Evolutionary conservation across 2,113 vertebrate genomes (phyloP), one percentile per base, ranked within the genome.

Genomic region (Gobio gobio): DNA sequence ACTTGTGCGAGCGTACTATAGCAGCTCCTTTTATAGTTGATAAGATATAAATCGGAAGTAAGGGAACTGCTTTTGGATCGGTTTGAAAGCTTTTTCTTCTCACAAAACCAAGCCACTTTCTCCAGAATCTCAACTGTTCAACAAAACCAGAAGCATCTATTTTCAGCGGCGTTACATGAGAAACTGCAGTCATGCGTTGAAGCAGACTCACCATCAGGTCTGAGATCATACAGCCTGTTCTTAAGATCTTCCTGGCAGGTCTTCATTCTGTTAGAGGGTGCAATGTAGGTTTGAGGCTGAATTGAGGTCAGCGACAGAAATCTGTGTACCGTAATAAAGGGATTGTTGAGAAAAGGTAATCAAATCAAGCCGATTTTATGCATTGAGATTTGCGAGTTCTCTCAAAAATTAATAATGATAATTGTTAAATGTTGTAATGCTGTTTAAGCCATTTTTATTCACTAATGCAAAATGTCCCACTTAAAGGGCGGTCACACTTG

Each of bases 171-270:
- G 83, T 77, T 72, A 78, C 61, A 24, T 78, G 75, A 59, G 84
- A 85, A 79, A 85, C 84, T 29, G 66, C 85, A 79, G 66, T 45
- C 84, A 81, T 61, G 68, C 84, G 24, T 43, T 56, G 63, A 85
- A 68, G 14, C 9, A 14, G 77, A 72, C 51, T 47, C 47, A 18
- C 47, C 51, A 72, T 87, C 29, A 64, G 45, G 70, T 80, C 66
- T 83, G 26, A 83, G 64, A 70, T 83, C 20, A 22, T 43, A 43
- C 13, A 58, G 49, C 10, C 79, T 82, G 22, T 58, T 36, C 10
- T 54, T 49, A 29, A 54, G 43, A 51, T 45, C 29, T 64, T 45
- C 33, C 16, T 78, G 72, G 72, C 33, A 40, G 33, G 72, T 24
- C 43, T 49, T 74, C n/a, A 45, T 24, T 16, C 12, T 49, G 36